Percentiles rank a stretch among this genome's conserved stretches.
Conservation (phyloP, 2,888 invertebrate genomes). For the Campopleginae sp. region DNA sequence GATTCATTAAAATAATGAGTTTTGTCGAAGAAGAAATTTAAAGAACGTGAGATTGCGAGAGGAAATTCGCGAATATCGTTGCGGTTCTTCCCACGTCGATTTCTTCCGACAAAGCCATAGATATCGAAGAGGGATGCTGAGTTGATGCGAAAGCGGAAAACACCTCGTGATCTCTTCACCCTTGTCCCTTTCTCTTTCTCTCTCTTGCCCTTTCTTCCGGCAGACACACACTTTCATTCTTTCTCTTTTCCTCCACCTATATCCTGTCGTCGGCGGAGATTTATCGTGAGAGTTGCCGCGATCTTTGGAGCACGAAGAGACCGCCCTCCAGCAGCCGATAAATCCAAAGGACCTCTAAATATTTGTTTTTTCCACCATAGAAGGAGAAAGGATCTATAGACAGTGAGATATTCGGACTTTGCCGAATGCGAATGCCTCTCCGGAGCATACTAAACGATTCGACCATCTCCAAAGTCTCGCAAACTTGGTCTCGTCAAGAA, state of each 20-base stretch:
- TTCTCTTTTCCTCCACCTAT: constrained; percentile 5
- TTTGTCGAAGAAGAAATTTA: no score
- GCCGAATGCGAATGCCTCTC: constrained; percentile 25
- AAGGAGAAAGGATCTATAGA: constrained; percentile 11
- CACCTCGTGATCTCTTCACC: constrained; percentile 24
- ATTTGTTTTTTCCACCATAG: neutral
- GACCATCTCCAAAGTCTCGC: neutral
- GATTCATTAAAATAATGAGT: no score
- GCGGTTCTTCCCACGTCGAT: constrained; percentile 62
- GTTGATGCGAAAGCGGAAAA: constrained; percentile 57
- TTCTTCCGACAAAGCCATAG: constrained; percentile 36
- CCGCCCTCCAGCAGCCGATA: constrained; percentile 52
- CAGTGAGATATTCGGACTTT: neutral
- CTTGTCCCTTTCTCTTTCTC: constrained; percentile 2
- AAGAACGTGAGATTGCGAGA: constrained; percentile 39
- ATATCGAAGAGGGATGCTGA: constrained; percentile 37
- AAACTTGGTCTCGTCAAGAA: constrained; percentile 28
- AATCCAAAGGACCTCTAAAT: constrained; percentile 48
- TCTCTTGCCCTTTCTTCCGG: neutral
- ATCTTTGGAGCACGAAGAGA: constrained; percentile 50
- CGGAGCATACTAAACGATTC: constrained; percentile 29
- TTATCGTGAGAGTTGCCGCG: constrained; percentile 64
- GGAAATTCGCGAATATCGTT: constrained; percentile 44
- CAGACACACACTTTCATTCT: neutral
- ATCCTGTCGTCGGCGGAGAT: constrained; percentile 58